Evolutionary conservation across 2,113 vertebrate species (phyloP), one percentile per base, ranked within the genome.

Genomic region (Megaptera novaeangliae): DNA sequence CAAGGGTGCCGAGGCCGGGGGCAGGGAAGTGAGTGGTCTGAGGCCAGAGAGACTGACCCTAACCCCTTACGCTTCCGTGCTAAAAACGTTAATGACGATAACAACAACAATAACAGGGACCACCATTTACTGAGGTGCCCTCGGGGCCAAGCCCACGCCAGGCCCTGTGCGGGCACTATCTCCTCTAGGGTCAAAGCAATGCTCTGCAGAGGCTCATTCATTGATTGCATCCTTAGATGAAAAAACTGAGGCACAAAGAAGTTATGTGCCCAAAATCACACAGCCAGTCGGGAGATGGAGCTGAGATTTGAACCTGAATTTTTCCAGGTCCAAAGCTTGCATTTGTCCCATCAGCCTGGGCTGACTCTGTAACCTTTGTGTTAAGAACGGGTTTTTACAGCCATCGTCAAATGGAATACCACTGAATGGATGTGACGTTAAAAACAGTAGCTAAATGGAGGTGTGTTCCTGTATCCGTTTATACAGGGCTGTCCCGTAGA

Each of bases 161-260:
- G 57, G 18, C 52, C 29, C 55, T 21, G 14, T 1, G 2, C 2
- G 1, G 0, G 2, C 21, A 1, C 71, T 4, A 0, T 55, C 27
- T 31, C 39, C 66, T 41, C 8, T 6, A 21, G 25, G 4, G 10
- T 57, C 44, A 69, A 17, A 64, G 52, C 49, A n/a, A 4, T 6
- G 15, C 69, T 80, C 3, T 20, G 74, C 2, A 4, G 11, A 0
- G 4, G 78, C 6, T 41, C 57, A 0, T 7, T 46, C 74, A 5
- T 0, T 10, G 55, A 2, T 2, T 15, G 18, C 4, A 27, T 13
- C 66, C 75, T 83, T 61, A 77, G 52, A 34, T 5, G 27, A 66
- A 59, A 64, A 95, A 95, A 49, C n/a, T 5, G 27, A 83, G 36
- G 44, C 41, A 4, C 68, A 63, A 57, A 74, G n/a, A 63, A 36